Percentiles rank a stretch among this genome's conserved stretches.
Evolutionary conservation across 2,888 invertebrate genomes (phyloP).

Genomic region (Lagria hirta): DNA sequence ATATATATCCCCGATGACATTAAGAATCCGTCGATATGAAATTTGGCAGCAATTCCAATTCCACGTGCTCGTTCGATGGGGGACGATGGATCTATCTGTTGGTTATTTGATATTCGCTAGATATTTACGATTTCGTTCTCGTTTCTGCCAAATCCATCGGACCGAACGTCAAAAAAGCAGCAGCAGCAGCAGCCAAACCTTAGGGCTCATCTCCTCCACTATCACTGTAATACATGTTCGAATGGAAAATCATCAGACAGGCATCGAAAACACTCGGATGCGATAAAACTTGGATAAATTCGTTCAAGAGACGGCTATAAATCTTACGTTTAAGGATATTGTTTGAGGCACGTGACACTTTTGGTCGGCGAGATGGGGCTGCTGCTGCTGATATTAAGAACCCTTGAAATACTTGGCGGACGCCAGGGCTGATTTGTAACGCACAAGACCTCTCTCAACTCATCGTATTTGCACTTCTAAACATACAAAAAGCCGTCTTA

Average conservation of each 20-base stretch:
- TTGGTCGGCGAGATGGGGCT: slow-evolving; percentile 41
- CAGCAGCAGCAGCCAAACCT: slow-evolving; percentile 24
- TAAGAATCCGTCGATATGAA: slow-evolving; percentile 39
- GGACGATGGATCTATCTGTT: too few relatives aligned
- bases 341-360: slow-evolving; percentile 51
- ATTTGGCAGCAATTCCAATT: slow-evolving; percentile 41
- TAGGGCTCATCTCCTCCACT: slow-evolving; percentile 35
- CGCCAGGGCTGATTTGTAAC: slow-evolving; percentile 35
- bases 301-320: slow-evolving; percentile 45
- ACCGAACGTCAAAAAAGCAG: slow-evolving; percentile 39
- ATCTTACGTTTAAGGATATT: slow-evolving; percentile 50
- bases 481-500: too few relatives aligned
- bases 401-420: slow-evolving; percentile 38
- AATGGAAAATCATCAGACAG: slow-evolving; percentile 34
- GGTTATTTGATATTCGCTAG: slow-evolving; percentile 51
- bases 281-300: slow-evolving; percentile 52
- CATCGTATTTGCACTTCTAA: background rate
- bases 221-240: slow-evolving; percentile 43
- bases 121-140: slow-evolving; percentile 50
- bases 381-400: slow-evolving; percentile 46
- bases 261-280: slow-evolving; percentile 45
- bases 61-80: too few relatives aligned
- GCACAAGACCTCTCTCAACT: slow-evolving; percentile 10
- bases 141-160: slow-evolving; percentile 44
- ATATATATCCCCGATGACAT: slow-evolving; percentile 31